Conservation (phyloP, 2,797 vertebrate genomes). For the Synanceia verrucosa region DNA sequence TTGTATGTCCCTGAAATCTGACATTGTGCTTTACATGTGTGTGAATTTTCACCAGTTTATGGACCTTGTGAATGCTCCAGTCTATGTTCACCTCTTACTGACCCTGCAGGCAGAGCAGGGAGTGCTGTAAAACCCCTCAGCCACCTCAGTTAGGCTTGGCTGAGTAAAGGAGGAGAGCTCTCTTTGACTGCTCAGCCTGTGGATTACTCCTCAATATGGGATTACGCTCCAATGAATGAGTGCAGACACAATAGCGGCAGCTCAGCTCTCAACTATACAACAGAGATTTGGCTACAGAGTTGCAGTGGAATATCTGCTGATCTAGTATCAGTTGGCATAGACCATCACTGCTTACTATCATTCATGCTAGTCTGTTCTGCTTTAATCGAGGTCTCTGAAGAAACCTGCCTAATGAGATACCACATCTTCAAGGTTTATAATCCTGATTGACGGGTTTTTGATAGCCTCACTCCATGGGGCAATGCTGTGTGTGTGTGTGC, state of each 20-base stretch:
- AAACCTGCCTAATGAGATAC: conserved; percentile 48
- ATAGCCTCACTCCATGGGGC: conserved; percentile 8
- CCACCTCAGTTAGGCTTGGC: conserved; percentile 71
- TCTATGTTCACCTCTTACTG: conserved; percentile 66
- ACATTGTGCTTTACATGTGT: conserved; percentile 39
- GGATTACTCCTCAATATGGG: conserved; percentile 82
- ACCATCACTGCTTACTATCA: conserved; percentile 49
- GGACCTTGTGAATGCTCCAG: conserved; percentile 21
- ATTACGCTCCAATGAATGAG: conserved; percentile 79
- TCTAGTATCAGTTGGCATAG: conserved; percentile 48
- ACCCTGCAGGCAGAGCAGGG: conserved; percentile 63
- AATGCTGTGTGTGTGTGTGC: conserved; percentile 21
- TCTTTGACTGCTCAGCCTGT: conserved; percentile 76
- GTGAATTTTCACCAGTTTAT: conserved; percentile 45
- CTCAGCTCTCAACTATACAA: conserved; percentile 65
- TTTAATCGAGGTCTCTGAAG: conserved; percentile 47
- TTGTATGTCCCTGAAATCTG: conserved; percentile 49
- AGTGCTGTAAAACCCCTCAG: conserved; percentile 57
- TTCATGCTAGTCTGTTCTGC: conserved; percentile 35
- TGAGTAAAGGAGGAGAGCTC: conserved; percentile 70
- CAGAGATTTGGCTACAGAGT: conserved; percentile 62
- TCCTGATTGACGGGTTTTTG: conserved; percentile 49
- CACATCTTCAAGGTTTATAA: conserved; percentile 41
- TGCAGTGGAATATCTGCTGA: conserved; percentile 62
- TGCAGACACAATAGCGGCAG: conserved; percentile 73